Percentiles rank a stretch among this genome's conserved stretches.
Conservation (phyloP, 2,888 invertebrate species). For the Chloromyia formosa region DNA sequence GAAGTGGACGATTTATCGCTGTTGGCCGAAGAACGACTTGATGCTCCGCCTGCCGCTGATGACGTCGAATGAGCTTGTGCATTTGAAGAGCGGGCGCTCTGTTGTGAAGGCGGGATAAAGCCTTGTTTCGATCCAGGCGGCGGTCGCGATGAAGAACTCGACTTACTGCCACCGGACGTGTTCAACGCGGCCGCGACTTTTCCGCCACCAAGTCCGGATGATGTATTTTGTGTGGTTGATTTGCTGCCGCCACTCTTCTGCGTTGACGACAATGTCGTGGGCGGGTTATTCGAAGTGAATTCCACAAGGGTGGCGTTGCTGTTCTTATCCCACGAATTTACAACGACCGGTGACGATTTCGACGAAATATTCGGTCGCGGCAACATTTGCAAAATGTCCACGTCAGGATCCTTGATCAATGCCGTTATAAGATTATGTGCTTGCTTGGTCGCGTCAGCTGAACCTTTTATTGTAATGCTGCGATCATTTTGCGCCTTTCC, state of each 20-base stretch:
- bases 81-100: constrained; percentile 60
- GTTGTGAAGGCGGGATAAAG: constrained; percentile 46
- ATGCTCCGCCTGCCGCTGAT: constrained; percentile 51
- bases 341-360: constrained; percentile 54
- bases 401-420: constrained; percentile 94
- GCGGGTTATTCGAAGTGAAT: constrained; percentile 23
- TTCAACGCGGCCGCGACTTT: constrained; percentile 50
- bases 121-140: constrained; percentile 44
- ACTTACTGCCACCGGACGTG: not conserved
- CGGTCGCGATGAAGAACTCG: constrained; percentile 43
- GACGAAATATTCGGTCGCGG: constrained; percentile 68
- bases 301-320: constrained; percentile 44
- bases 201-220: constrained; percentile 53
- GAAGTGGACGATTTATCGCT: not conserved
- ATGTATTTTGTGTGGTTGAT: not conserved
- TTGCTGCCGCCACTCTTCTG: constrained; percentile 15
- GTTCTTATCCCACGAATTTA: constrained; percentile 63
- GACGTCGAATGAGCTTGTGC: constrained; percentile 58
- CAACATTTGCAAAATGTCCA: constrained; percentile 84
- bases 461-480: constrained; percentile 94
- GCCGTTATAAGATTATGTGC: constrained; percentile 91
- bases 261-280: constrained; percentile 2
- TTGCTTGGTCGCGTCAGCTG: constrained; percentile 90
- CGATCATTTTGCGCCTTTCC: constrained; percentile 93
- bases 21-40: constrained; percentile 51